A percentile compares a stretch with the other conserved stretches of the same genome.
Conservation (phyloP, 1,140 invertebrate species). For the Sminthurinus signatus region DNA sequence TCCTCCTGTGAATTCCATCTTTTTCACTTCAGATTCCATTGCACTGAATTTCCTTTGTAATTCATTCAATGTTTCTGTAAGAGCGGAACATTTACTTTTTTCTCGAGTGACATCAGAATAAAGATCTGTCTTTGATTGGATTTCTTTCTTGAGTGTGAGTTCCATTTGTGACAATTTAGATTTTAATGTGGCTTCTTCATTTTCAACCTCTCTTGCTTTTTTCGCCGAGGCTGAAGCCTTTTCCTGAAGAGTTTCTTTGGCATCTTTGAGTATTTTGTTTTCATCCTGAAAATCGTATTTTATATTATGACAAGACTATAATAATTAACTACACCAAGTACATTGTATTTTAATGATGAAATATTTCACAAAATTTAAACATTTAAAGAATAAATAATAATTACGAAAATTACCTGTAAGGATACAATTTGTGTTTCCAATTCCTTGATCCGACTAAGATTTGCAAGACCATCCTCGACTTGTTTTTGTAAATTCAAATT, state of each 20-base stretch:
- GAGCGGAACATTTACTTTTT: conserved; percentile 6
- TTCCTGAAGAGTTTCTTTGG: conserved; percentile 13
- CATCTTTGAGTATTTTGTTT: conserved; percentile 28
- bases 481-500: conserved; percentile 19
- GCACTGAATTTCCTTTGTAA: conserved; percentile 2
- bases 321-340: too few species aligned
- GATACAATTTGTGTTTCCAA: conserved; percentile 16
- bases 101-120: conserved; percentile 8
- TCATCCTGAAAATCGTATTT: conserved; percentile 25
- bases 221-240: conserved; percentile 14
- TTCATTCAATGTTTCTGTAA: conserved; percentile 8
- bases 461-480: conserved; percentile 8
- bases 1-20: neutral
- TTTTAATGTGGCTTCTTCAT: conserved; percentile 7
- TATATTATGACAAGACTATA: too few species aligned
- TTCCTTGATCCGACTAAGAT: conserved; percentile 14
- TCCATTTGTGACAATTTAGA: conserved; percentile 20
- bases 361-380: too few species aligned
- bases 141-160: conserved; percentile 14
- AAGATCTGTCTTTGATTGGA: conserved; percentile 22
- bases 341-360: too few species aligned
- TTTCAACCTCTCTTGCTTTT: conserved; percentile 8
- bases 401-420: conserved; percentile 11
- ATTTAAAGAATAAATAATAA: too few species aligned
- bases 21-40: conserved; percentile 2